Conservation (phyloP, 2,113 vertebrate species). For the Procavia capensis region DNA sequence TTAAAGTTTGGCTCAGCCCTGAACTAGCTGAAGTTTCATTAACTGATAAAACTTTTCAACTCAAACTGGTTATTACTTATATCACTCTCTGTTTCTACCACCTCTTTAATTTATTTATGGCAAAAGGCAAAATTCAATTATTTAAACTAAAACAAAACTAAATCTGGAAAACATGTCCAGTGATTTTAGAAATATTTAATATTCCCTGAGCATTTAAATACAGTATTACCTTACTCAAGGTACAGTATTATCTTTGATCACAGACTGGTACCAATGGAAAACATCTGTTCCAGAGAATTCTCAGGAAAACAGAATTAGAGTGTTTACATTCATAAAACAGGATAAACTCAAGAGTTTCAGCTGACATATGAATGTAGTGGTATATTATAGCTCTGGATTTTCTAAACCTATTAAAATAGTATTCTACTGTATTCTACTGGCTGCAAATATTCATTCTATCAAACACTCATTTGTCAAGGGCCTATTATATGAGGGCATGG, state of each 20-base stretch:
- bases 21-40: not conserved
- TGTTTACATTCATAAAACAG: not conserved
- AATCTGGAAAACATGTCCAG: not conserved
- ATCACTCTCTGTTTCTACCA: not conserved
- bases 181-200: not conserved
- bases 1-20: not conserved
- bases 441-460: not conserved
- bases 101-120: not conserved
- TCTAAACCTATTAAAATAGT: not conserved
- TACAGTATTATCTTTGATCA: conserved; percentile 47
- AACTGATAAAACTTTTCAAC: not conserved
- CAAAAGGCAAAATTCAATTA: not conserved
- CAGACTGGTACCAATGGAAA: conserved; percentile 29
- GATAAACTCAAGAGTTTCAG: not conserved
- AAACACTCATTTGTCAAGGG: not conserved
- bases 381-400: not conserved
- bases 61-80: not conserved
- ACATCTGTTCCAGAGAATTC: not conserved
- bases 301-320: not conserved
- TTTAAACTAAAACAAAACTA: not conserved
- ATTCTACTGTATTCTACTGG: not conserved
- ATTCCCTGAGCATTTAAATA: not conserved
- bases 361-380: not conserved
- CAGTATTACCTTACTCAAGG: not conserved
- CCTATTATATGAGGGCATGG: not conserved